phyloP scores from a whole-genome alignment of 2,888 invertebrate species.

The Pedicia rivosa region DNA sequence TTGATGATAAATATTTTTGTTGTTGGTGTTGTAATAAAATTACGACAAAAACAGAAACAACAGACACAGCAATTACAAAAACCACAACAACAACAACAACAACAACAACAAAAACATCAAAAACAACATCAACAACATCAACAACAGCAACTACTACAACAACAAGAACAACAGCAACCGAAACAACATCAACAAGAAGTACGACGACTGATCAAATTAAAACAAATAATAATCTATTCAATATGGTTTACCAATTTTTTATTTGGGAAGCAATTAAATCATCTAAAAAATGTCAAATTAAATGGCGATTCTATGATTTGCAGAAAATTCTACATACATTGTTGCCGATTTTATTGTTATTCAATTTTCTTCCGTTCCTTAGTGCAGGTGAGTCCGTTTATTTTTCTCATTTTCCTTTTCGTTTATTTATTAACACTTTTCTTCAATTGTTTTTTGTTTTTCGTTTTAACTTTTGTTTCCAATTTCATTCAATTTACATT shows the following conservation, averaged over 20 bases:
- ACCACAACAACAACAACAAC: conserved; percentile 9
- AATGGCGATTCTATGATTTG: conserved; percentile 15
- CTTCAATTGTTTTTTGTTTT: too few species aligned
- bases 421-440: background rate
- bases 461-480: too few species aligned
- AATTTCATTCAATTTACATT: too few species aligned
- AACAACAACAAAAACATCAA: conserved; percentile 13
- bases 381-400: conserved; percentile 26
- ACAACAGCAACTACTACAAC: conserved; percentile 2
- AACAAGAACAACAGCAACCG: conserved; percentile 1
- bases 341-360: conserved; percentile 28
- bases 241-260: too few species aligned
- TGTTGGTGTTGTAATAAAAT: conserved; percentile 5
- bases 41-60: background rate
- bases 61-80: conserved; percentile 10
- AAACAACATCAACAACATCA: conserved; percentile 9
- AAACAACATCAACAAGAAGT: background rate
- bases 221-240: conserved; percentile 1
- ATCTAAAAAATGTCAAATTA: too few species aligned
- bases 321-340: conserved; percentile 26
- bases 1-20: too few species aligned
- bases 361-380: conserved; percentile 31
- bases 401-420: background rate
- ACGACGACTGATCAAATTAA: background rate
- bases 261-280: too few species aligned